A percentile compares a stretch with the other conserved stretches of the same genome.
These are phyloP conservation scores for Hippasteria phrygiana DNA, from an alignment of 53 echinoderm and acorn worm species.

Conservation along the genomic window DNA sequence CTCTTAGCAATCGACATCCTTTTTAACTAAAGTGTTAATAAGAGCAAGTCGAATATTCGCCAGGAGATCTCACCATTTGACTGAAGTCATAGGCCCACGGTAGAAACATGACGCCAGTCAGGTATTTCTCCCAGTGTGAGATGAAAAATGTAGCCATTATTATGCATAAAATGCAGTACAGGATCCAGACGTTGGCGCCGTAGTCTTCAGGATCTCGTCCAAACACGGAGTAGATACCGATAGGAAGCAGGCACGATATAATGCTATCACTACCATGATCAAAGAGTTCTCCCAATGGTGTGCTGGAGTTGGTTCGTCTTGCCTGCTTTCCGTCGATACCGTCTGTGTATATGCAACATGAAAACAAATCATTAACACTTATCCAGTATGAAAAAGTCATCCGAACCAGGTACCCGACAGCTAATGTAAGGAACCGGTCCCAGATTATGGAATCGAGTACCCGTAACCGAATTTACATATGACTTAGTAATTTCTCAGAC, in stretches of 20 bases:
- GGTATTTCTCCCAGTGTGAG: slow-evolving; percentile 97
- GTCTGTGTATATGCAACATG: slow-evolving; percentile 66
- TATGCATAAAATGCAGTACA: slow-evolving; percentile 75
- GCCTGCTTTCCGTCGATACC: slow-evolving; percentile 99
- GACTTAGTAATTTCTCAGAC: no score
- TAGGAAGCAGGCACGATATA: slow-evolving; percentile 76
- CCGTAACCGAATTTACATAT: no score
- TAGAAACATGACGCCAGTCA: slow-evolving; percentile 88
- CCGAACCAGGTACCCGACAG: no score
- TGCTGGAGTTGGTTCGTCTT: slow-evolving; percentile 88
- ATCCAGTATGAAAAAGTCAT: background rate
- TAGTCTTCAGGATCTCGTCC: slow-evolving; percentile 75
- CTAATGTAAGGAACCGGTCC: no score
- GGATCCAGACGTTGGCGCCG: slow-evolving; percentile 78
- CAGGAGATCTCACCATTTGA: slow-evolving; percentile 82
- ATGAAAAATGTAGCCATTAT: slow-evolving; percentile 77
- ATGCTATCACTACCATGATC: slow-evolving; percentile 97
- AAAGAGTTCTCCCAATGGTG: slow-evolving; percentile 95
- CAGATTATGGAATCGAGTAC: no score
- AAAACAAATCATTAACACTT: background rate
- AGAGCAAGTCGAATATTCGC: no score
- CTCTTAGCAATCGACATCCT: no score
- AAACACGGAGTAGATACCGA: slow-evolving; percentile 87
- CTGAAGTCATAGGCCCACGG: slow-evolving; percentile 99
- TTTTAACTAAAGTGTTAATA: no score